phyloP scores from a whole-genome alignment of 2,797 vertebrate species.

The Scyliorhinus canicula region DNA sequence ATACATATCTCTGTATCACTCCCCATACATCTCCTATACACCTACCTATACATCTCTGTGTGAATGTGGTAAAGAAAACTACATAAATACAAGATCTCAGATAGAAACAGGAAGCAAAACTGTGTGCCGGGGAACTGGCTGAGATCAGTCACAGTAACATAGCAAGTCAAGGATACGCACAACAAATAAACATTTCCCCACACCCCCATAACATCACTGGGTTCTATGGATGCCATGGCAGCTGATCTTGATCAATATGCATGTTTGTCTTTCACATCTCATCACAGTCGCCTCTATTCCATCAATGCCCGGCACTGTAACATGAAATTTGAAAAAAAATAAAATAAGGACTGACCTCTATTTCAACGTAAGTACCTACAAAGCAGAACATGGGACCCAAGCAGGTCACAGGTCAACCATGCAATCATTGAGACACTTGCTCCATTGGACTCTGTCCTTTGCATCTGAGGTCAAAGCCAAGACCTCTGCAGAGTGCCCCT shows the following conservation, averaged over 20 bases:
- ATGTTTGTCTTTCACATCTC: conserved; percentile 68
- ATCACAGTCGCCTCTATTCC: background rate
- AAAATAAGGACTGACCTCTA: conserved; percentile 57
- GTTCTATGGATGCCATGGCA: conserved; percentile 65
- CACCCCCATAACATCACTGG: background rate
- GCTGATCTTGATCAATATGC: conserved; percentile 62
- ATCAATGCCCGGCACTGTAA: conserved; percentile 54
- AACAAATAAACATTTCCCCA: background rate
- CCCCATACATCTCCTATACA: too few species aligned
- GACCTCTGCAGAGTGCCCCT: conserved; percentile 72
- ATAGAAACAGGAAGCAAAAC: background rate
- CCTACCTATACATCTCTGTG: too few species aligned
- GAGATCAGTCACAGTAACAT: background rate
- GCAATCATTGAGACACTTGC: conserved; percentile 66
- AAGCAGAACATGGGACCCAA: conserved; percentile 60
- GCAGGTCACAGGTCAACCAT: conserved; percentile 59
- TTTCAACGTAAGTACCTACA: conserved; percentile 70
- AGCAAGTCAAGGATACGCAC: background rate
- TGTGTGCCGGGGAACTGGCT: background rate
- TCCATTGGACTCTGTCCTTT: conserved; percentile 61
- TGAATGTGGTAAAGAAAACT: background rate
- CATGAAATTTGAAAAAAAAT: conserved; percentile 52
- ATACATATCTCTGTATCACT: too few species aligned
- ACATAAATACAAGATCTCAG: too few species aligned
- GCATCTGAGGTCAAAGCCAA: conserved; percentile 69